These are phyloP conservation scores for Drosophila subsilvestris DNA, from an alignment of 2,888 invertebrate genomes.

Conservation along the genomic window DNA sequence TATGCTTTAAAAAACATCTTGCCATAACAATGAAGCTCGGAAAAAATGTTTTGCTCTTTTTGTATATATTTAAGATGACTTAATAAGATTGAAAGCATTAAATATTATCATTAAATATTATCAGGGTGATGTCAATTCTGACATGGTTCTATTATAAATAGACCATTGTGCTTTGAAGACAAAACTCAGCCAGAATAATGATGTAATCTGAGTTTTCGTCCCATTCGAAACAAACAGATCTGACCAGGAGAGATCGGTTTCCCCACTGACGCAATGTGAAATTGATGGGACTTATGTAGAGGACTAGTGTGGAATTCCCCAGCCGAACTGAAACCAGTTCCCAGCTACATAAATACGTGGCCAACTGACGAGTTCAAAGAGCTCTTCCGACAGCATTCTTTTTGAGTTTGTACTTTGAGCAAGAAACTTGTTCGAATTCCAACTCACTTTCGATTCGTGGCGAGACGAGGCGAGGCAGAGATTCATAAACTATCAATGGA, in stretches of 20 bases:
- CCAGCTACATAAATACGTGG: background rate
- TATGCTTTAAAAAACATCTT: background rate
- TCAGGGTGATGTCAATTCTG: background rate
- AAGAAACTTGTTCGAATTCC: conserved; percentile 28
- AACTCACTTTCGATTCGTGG: conserved; percentile 38
- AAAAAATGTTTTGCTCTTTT: background rate
- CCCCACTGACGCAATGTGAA: conserved; percentile 6
- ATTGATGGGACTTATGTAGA: conserved; percentile 22
- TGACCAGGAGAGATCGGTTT: background rate
- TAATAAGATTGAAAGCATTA: background rate
- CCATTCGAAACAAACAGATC: background rate
- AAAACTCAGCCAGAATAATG: background rate
- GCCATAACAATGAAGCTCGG: background rate
- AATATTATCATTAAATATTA: background rate
- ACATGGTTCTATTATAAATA: background rate
- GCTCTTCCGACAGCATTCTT: conserved; percentile 32
- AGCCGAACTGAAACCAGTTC: conserved; percentile 26
- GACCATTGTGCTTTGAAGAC: background rate
- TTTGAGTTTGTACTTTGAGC: conserved; percentile 36
- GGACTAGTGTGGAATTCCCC: conserved; percentile 33
- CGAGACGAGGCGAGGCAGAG: conserved; percentile 7
- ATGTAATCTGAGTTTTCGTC: background rate
- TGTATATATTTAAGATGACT: background rate
- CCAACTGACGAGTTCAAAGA: conserved; percentile 25
- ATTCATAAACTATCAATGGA: conserved; percentile 28